Conservation (phyloP, 2,113 vertebrate species). For the Polypterus bichir region DNA sequence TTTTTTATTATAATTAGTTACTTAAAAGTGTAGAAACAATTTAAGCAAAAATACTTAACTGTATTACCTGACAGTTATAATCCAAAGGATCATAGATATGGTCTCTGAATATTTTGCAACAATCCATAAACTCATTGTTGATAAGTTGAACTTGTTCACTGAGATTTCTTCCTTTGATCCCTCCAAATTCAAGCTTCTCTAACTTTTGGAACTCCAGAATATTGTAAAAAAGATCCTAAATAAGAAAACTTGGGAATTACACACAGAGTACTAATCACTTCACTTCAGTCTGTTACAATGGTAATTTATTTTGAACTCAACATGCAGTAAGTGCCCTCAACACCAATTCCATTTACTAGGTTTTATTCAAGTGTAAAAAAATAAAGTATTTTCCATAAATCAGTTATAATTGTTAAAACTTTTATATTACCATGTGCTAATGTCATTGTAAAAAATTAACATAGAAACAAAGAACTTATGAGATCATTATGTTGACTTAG, state of each 20-base stretch:
- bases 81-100: constrained; percentile 38
- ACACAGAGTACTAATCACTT: constrained; percentile 12
- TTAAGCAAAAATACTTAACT: background rate
- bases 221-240: constrained; percentile 50
- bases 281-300: background rate
- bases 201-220: constrained; percentile 60
- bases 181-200: constrained; percentile 61
- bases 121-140: constrained; percentile 43
- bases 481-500: no score
- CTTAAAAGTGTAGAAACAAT: no score
- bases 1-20: no score
- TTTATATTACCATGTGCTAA: no score
- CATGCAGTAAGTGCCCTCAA: background rate
- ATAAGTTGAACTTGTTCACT: constrained; percentile 43
- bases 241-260: constrained; percentile 3
- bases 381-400: no score
- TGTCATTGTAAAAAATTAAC: no score
- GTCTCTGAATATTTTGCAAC: constrained; percentile 44
- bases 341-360: background rate
- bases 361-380: background rate
- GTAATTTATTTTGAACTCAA: background rate
- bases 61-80: constrained; percentile 40
- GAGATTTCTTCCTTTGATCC: constrained; percentile 42
- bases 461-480: no score
- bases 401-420: no score